Conservation (phyloP, 2,113 vertebrate genomes). For the Columba livia region DNA sequence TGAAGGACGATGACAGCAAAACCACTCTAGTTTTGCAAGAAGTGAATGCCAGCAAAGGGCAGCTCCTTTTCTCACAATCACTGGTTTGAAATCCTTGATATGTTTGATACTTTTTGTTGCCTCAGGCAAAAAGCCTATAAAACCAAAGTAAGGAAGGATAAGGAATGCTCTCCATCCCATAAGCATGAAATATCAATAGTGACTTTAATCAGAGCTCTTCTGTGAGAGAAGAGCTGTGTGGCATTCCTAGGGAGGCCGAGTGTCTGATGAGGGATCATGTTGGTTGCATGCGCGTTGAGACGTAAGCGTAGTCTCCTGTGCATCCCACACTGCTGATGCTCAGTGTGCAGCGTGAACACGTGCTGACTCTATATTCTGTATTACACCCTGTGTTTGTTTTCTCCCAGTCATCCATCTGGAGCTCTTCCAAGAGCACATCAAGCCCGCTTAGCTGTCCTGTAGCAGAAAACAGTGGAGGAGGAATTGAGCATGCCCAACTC, state of each 20-base stretch:
- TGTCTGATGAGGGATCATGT: background rate
- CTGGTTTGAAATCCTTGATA: background rate
- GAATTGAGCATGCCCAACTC: background rate
- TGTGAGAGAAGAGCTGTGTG: background rate
- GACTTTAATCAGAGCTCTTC: background rate
- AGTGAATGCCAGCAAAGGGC: background rate
- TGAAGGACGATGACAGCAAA: background rate
- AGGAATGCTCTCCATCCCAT: background rate
- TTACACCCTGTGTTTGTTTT: background rate
- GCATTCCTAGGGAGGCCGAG: background rate
- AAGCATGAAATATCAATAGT: background rate
- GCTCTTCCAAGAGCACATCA: background rate
- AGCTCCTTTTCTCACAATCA: background rate
- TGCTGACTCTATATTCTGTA: background rate
- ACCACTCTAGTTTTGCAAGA: background rate
- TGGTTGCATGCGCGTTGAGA: background rate
- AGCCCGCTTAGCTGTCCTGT: background rate
- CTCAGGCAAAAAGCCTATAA: background rate
- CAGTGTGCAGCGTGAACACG: fast-evolving
- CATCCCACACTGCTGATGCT: fast-evolving
- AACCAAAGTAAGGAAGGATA: background rate
- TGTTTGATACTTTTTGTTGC: background rate
- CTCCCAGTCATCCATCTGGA: background rate
- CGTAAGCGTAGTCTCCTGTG: fast-evolving
- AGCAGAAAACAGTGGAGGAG: background rate